phyloP scores from a whole-genome alignment of 1,140 invertebrate species.

The Diabrotica undecimpunctata region DNA sequence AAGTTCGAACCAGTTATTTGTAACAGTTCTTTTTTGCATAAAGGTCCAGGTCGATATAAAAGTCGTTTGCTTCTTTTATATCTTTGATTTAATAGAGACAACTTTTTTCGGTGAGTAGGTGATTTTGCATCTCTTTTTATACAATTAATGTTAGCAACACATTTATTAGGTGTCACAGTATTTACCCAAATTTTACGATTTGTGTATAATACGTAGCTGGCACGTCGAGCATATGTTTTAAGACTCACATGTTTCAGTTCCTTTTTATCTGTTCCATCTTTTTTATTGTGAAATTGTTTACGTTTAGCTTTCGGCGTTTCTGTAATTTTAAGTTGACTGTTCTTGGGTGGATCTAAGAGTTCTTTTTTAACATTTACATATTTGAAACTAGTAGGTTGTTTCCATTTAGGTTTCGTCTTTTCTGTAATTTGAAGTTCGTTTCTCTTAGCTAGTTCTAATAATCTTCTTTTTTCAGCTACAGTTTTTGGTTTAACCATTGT shows the following conservation, averaged over 20 bases:
- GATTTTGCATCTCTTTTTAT: background rate
- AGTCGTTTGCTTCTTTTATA: conserved; percentile 13
- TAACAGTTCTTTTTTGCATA: conserved; percentile 43
- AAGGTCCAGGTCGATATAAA: conserved; percentile 45
- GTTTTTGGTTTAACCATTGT: conserved; percentile 41
- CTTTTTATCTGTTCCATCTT: conserved; percentile 4
- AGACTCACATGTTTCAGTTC: conserved; percentile 13
- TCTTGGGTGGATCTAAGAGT: background rate
- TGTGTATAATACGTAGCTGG: conserved; percentile 36
- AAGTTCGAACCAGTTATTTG: conserved; percentile 29
- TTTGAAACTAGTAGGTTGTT: background rate
- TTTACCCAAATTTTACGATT: conserved; percentile 32
- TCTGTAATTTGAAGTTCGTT: conserved; percentile 21
- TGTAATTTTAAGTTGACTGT: background rate
- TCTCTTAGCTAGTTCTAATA: conserved; percentile 34
- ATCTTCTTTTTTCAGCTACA: conserved; percentile 42
- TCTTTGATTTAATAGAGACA: conserved; percentile 27
- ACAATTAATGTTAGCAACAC: conserved; percentile 23
- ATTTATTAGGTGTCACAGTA: conserved; percentile 18
- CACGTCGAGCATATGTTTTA: background rate
- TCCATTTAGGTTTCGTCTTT: conserved; percentile 19
- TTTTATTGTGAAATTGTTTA: background rate
- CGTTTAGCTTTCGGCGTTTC: no score
- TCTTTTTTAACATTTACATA: background rate
- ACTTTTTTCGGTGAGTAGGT: conserved; percentile 25